Evolutionary conservation across 30 jellyfish, hydroid and myxozoan species (phyloP).

Genomic region (Phacellophora camtschatica): DNA sequence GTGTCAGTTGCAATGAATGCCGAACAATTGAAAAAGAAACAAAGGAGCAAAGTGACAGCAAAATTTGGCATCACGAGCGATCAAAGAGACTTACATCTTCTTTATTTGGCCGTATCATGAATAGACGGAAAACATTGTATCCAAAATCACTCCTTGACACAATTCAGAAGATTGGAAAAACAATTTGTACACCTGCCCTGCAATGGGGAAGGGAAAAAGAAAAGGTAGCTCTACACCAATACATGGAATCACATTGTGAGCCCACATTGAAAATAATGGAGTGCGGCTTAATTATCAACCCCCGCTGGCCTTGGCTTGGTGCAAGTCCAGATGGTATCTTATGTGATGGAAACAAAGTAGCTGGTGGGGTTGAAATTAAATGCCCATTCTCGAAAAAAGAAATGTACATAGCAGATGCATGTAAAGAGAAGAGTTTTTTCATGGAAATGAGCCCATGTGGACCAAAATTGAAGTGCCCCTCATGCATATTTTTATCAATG

Average conservation of each 20-base stretch:
- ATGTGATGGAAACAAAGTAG: neutral
- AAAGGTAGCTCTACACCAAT: slow-evolving; percentile 27
- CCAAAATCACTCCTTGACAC: neutral
- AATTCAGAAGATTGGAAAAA: neutral
- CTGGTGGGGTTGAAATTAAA: slow-evolving; percentile 30
- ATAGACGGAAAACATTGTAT: neutral
- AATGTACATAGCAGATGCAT: neutral
- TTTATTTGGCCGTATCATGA: neutral
- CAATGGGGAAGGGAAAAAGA: slow-evolving; percentile 50
- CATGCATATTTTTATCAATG: no score
- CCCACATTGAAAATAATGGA: neutral
- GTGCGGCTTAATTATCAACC: slow-evolving; percentile 22
- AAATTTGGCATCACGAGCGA: neutral
- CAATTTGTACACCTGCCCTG: neutral
- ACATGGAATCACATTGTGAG: neutral
- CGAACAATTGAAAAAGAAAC: neutral
- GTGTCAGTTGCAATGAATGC: neutral
- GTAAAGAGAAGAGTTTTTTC: slow-evolving; percentile 44
- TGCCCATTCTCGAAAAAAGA: slow-evolving; percentile 35
- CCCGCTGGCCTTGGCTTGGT: slow-evolving; percentile 26
- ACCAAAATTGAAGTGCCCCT: no score
- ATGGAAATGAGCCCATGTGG: neutral
- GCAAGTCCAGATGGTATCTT: slow-evolving; percentile 19
- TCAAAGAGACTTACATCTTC: neutral
- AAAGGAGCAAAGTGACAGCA: neutral